Conservation (phyloP, 2,113 vertebrate species). For the Porphyrio hochstetteri region DNA sequence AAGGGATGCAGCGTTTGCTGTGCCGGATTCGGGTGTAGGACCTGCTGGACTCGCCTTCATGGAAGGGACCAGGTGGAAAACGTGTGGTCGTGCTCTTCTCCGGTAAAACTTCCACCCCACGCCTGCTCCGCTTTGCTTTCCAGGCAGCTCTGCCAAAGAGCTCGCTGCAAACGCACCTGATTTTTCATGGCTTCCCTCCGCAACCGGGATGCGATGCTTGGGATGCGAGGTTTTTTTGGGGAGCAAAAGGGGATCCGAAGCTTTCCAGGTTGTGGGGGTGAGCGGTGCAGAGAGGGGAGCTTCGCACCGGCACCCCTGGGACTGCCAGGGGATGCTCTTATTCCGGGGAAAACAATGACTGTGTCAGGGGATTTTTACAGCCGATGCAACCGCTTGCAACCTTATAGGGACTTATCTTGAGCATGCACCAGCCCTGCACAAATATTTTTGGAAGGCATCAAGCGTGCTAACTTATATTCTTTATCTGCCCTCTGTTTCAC, state of each 20-base stretch:
- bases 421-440: background rate
- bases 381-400: background rate
- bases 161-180: background rate
- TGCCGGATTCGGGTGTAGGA: background rate
- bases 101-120: background rate
- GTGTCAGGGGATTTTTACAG: background rate
- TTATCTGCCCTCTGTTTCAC: background rate
- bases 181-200: background rate
- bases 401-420: background rate
- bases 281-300: background rate
- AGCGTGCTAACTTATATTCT: background rate
- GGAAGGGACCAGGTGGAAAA: background rate
- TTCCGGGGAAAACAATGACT: background rate
- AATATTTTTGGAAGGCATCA: background rate
- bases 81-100: background rate
- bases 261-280: background rate
- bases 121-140: background rate
- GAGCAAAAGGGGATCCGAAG: fast-evolving
- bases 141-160: background rate
- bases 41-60: background rate
- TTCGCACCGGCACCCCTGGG: background rate
- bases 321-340: background rate
- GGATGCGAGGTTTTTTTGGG: background rate
- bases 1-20: background rate
- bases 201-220: background rate